A percentile compares a stretch with the other conserved stretches of the same genome.
Conservation (phyloP, 2,113 vertebrate species). For the Microtus oregoni region DNA sequence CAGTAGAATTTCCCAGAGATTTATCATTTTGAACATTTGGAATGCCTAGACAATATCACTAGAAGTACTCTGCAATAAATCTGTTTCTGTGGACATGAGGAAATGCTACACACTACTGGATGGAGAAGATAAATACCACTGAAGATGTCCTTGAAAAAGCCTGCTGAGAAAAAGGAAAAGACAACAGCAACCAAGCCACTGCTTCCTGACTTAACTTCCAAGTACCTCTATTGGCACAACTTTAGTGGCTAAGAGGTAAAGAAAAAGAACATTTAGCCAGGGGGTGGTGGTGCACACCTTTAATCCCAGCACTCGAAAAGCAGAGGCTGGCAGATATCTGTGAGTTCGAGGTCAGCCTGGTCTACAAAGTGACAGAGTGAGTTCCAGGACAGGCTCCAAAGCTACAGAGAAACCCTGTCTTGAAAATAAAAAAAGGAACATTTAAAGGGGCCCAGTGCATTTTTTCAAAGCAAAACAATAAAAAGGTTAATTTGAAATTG, state of each 20-base stretch:
- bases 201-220: not conserved
- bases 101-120: not conserved
- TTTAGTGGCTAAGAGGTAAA: not conserved
- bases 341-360: no score
- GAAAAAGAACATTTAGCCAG: not conserved
- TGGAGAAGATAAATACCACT: not conserved
- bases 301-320: no score
- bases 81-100: not conserved
- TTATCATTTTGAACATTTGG: not conserved
- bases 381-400: no score
- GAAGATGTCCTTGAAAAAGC: not conserved
- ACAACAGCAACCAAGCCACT: not conserved
- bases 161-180: not conserved
- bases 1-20: not conserved
- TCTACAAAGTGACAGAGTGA: no score
- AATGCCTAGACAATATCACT: not conserved
- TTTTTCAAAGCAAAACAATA: constrained; percentile 3
- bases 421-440: not conserved
- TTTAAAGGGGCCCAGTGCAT: not conserved
- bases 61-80: not conserved
- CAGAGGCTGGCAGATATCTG: no score
- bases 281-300: no score
- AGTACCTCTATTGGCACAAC: not conserved
- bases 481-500: not conserved
- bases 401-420: no score